Percentiles rank a stretch among this genome's conserved stretches.
Conservation (phyloP, 1,140 invertebrate genomes). For the Drosophila asahinai region DNA sequence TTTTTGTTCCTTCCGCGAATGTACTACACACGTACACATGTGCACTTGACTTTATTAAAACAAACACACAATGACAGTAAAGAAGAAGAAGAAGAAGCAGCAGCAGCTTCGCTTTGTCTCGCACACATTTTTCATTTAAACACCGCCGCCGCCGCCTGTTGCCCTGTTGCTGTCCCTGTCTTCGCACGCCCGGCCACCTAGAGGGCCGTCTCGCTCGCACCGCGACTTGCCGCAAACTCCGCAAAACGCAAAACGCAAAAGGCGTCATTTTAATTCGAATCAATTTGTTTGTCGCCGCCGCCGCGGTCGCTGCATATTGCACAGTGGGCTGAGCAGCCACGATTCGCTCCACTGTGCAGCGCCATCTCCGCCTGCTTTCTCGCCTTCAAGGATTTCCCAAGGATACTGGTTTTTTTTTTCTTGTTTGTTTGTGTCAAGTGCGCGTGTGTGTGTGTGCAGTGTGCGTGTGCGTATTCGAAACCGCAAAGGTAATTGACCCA, state of each 20-base stretch:
- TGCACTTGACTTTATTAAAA: slow-evolving; percentile 60
- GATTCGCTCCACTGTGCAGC: slow-evolving; percentile 36
- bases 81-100: slow-evolving; percentile 9
- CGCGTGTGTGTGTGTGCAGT: background rate
- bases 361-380: background rate
- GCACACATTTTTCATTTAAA: slow-evolving; percentile 68
- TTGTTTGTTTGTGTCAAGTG: background rate
- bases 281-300: slow-evolving; percentile 81
- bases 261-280: slow-evolving; percentile 80
- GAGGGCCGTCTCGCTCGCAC: slow-evolving; percentile 24
- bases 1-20: background rate
- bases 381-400: slow-evolving; percentile 11
- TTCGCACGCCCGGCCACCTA: background rate
- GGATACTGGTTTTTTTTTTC: slow-evolving; percentile 22
- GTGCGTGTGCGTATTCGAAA: background rate
- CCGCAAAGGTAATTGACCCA: slow-evolving; percentile 1
- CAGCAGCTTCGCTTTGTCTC: slow-evolving; percentile 47
- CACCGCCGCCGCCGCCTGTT: slow-evolving; percentile 35
- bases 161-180: slow-evolving; percentile 16
- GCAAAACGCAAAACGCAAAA: slow-evolving; percentile 17
- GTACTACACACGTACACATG: slow-evolving; percentile 1
- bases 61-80: slow-evolving; percentile 38
- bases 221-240: slow-evolving; percentile 9
- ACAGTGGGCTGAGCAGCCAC: slow-evolving; percentile 60
- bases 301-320: slow-evolving; percentile 57